Evolutionary conservation across 2,113 vertebrate species (phyloP).

Genomic region (Triplophysa tibetana): DNA sequence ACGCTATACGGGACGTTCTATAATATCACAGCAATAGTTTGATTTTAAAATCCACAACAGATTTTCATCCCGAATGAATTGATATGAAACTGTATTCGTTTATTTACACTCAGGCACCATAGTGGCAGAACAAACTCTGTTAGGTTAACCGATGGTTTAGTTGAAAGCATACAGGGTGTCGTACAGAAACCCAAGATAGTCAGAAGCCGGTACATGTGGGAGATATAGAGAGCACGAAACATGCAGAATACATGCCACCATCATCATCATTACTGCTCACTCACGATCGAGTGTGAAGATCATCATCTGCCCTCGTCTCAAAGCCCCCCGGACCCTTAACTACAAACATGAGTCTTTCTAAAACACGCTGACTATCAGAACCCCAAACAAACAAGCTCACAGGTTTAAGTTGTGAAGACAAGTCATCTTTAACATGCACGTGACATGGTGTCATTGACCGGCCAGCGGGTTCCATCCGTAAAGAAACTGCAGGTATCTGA

Average conservation of each 20-base stretch:
- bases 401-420: background rate
- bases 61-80: background rate
- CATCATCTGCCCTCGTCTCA: constrained; percentile 39
- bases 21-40: background rate
- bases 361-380: constrained; percentile 2
- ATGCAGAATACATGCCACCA: background rate
- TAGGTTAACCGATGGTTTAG: background rate
- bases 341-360: constrained; percentile 4
- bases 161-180: background rate
- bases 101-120: background rate
- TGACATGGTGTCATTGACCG: background rate
- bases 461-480: constrained; percentile 5
- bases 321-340: background rate
- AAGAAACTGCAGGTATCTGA: constrained; percentile 32
- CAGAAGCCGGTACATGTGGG: constrained; percentile 6
- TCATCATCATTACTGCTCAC: background rate
- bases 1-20: background rate
- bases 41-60: background rate
- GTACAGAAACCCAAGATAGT: background rate
- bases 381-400: background rate
- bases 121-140: background rate
- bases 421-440: background rate
- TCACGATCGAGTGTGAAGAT: constrained; percentile 11
- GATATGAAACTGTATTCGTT: background rate
- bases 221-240: constrained; percentile 6